A percentile compares a stretch with the other conserved stretches of the same genome.
Evolutionary conservation across 2,113 vertebrate genomes (phyloP).

Genomic region (Chamaetylas fuelleborni): DNA sequence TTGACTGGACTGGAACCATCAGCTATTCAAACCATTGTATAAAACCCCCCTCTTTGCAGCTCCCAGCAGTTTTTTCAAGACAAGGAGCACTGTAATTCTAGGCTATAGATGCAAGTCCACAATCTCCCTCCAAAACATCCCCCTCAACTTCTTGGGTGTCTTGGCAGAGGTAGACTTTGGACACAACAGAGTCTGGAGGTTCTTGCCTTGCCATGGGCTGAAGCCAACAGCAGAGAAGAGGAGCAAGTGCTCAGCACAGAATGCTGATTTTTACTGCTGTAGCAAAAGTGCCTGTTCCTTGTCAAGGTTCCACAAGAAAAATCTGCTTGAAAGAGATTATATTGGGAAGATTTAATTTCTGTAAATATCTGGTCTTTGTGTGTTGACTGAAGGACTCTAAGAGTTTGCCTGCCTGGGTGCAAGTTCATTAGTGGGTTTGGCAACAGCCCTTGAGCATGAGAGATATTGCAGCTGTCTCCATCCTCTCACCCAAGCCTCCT

Average conservation of each 20-base stretch:
- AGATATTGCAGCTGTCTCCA: neutral
- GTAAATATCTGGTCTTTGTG: neutral
- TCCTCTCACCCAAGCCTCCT: neutral
- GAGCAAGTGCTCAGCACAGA: neutral
- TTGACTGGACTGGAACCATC: neutral
- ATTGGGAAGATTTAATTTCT: neutral
- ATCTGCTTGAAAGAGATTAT: neutral
- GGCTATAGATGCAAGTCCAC: neutral
- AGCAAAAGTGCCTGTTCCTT: neutral
- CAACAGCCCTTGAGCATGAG: neutral
- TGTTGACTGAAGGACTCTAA: neutral
- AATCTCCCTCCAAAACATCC: neutral
- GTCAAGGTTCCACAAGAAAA: neutral
- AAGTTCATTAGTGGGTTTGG: neutral
- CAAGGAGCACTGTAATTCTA: neutral
- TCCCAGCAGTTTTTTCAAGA: neutral
- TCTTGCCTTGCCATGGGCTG: neutral
- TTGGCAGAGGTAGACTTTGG: neutral
- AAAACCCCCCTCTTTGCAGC: neutral
- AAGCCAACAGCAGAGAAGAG: neutral
- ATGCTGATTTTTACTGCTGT: neutral
- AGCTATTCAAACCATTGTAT: conserved; percentile 1
- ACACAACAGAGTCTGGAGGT: neutral
- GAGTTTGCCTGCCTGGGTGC: neutral
- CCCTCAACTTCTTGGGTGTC: neutral